A percentile compares a stretch with the other conserved stretches of the same genome.
phyloP scores from a whole-genome alignment of 2,888 invertebrate species.

The Ectemnius cavifrons region DNA sequence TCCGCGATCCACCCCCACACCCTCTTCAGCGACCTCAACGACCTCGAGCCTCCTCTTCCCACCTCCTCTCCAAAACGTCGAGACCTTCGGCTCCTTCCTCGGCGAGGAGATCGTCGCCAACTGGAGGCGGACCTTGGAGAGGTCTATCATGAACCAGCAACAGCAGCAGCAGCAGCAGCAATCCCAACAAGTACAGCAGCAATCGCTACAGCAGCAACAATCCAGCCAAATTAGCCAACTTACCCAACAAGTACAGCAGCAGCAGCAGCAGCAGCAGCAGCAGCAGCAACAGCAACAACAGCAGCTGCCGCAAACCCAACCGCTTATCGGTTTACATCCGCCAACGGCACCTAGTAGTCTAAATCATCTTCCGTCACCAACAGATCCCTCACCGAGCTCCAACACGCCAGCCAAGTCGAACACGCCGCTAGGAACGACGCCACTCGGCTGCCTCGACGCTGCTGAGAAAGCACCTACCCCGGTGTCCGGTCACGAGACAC shows the following conservation, averaged over 20 bases:
- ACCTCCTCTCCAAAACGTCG: conserved; percentile 83
- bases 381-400: conserved; percentile 78
- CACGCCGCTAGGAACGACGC: conserved; percentile 68
- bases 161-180: conserved; percentile 70
- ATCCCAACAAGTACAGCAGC: conserved; percentile 64
- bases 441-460: conserved; percentile 63
- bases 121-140: conserved; percentile 86
- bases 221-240: conserved; percentile 25
- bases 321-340: conserved; percentile 64
- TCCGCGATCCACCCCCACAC: conserved; percentile 75
- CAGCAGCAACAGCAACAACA: conserved; percentile 77
- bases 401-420: conserved; percentile 73
- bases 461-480: conserved; percentile 78
- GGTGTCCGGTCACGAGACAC: conserved; percentile 79
- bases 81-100: conserved; percentile 86
- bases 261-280: conserved; percentile 61
- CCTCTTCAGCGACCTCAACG: conserved; percentile 74
- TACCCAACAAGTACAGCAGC: conserved; percentile 62
- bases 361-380: conserved; percentile 79
- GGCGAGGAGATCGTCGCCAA: conserved; percentile 91
- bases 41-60: conserved; percentile 79
- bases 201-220: conserved; percentile 58
- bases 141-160: conserved; percentile 74
- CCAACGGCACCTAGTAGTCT: conserved; percentile 78
- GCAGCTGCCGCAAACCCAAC: conserved; percentile 70